phyloP scores from a whole-genome alignment of 2,888 invertebrate species.

The Morpho achilles region DNA sequence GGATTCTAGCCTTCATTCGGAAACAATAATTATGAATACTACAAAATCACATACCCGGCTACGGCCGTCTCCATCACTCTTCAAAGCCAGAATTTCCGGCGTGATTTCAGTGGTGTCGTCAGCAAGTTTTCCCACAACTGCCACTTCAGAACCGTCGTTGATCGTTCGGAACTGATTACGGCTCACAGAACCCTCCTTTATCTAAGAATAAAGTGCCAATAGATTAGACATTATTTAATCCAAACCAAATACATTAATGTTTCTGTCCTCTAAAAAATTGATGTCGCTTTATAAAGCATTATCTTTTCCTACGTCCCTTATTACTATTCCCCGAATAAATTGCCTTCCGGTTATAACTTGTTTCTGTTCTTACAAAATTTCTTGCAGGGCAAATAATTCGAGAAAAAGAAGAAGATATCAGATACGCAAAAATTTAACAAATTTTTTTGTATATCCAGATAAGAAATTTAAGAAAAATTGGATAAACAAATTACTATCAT shows the following conservation, averaged over 20 bases:
- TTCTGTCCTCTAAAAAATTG: background rate
- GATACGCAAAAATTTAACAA: too few relatives aligned
- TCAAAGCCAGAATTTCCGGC: background rate
- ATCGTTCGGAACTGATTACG: background rate
- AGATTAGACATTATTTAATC: background rate
- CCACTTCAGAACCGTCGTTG: background rate
- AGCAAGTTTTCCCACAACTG: background rate
- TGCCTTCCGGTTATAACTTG: background rate
- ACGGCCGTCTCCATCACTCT: conserved; percentile 27
- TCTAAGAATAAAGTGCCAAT: background rate
- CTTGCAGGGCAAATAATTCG: too few relatives aligned
- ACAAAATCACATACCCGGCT: conserved; percentile 39
- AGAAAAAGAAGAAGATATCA: too few relatives aligned
- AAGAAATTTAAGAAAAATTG: too few relatives aligned
- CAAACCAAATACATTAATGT: background rate
- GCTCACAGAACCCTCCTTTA: background rate
- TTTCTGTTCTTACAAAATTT: background rate
- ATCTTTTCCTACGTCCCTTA: too few relatives aligned
- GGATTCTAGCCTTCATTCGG: background rate
- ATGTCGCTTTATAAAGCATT: background rate
- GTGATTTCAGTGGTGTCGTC: background rate
- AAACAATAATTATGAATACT: too few relatives aligned
- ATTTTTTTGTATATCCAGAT: too few relatives aligned
- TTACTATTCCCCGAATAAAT: background rate
- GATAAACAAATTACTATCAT: too few relatives aligned